Conservation (phyloP, 2,888 invertebrate genomes). For the Apeira syringaria region DNA sequence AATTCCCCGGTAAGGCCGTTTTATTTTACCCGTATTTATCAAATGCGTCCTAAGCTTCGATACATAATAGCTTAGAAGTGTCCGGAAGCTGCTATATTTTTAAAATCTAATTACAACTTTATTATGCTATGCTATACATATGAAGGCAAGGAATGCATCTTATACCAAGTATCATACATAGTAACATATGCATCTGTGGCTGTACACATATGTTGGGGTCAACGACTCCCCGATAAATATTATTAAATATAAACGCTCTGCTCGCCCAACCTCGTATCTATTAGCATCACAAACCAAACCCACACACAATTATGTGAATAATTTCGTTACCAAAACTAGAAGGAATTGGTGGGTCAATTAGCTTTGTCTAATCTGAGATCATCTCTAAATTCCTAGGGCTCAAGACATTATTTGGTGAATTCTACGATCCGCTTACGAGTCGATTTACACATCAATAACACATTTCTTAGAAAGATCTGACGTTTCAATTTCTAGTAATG, state of each 20-base stretch:
- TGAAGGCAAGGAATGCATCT: slow-evolving; percentile 16
- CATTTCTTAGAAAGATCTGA: no score
- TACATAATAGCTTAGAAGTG: no score
- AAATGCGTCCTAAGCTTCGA: no score
- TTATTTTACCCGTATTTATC: no score
- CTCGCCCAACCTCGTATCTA: slow-evolving; percentile 38
- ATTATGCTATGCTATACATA: no score
- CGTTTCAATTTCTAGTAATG: no score
- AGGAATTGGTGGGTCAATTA: slow-evolving; percentile 22
- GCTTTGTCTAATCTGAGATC: slow-evolving; percentile 16
- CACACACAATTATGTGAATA: slow-evolving; percentile 31
- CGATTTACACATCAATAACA: no score
- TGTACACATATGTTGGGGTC: slow-evolving; percentile 63
- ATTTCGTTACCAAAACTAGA: slow-evolving; percentile 23
- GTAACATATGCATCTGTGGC: not conserved
- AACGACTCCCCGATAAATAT: slow-evolving; percentile 70
- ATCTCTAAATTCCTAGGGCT: slow-evolving; percentile 2
- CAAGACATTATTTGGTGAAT: no score
- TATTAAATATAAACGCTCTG: slow-evolving; percentile 51
- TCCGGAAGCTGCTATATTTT: no score
- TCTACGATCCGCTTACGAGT: no score
- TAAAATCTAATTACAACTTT: no score
- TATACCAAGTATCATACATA: not conserved
- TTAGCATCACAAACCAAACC: slow-evolving; percentile 34
- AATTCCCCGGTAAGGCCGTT: no score